phyloP scores from a whole-genome alignment of 2,797 vertebrate genomes.

The Pseudomugil gertrudae region DNA sequence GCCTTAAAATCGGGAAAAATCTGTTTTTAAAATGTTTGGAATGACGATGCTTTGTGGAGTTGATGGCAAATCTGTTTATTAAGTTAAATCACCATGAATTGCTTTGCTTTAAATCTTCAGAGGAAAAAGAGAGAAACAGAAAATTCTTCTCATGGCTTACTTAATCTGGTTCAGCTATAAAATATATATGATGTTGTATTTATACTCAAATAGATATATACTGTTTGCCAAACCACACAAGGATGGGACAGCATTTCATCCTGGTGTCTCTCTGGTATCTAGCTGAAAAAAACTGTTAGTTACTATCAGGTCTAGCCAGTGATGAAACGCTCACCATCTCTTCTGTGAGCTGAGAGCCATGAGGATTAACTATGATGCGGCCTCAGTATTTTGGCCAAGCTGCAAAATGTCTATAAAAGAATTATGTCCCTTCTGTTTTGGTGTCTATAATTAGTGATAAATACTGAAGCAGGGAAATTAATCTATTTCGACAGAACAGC shows the following conservation, averaged over 20 bases:
- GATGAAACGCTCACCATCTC: slow-evolving; percentile 25
- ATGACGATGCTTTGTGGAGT: slow-evolving; percentile 43
- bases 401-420: slow-evolving; percentile 54
- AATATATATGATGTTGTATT: slow-evolving; percentile 1
- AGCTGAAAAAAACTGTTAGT: slow-evolving; percentile 11
- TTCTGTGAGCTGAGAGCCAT: slow-evolving; percentile 30
- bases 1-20: slow-evolving; percentile 31
- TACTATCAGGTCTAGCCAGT: not conserved
- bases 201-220: slow-evolving; percentile 13
- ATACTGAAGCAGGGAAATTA: slow-evolving; percentile 52
- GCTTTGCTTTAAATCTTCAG: slow-evolving; percentile 21
- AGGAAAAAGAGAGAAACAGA: slow-evolving; percentile 23
- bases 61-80: slow-evolving; percentile 38
- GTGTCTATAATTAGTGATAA: slow-evolving; percentile 74
- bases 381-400: slow-evolving; percentile 53
- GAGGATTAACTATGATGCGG: slow-evolving; percentile 48
- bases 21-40: slow-evolving; percentile 34
- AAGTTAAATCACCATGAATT: slow-evolving; percentile 23
- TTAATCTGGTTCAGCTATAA: slow-evolving; percentile 10
- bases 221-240: not conserved
- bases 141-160: slow-evolving; percentile 8
- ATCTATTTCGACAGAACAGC: slow-evolving; percentile 71
- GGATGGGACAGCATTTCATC: slow-evolving; percentile 1
- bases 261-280: not conserved
- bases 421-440: slow-evolving; percentile 72